Evolutionary conservation across 2,888 invertebrate genomes (phyloP).

Genomic region (Octonoba sinensis): DNA sequence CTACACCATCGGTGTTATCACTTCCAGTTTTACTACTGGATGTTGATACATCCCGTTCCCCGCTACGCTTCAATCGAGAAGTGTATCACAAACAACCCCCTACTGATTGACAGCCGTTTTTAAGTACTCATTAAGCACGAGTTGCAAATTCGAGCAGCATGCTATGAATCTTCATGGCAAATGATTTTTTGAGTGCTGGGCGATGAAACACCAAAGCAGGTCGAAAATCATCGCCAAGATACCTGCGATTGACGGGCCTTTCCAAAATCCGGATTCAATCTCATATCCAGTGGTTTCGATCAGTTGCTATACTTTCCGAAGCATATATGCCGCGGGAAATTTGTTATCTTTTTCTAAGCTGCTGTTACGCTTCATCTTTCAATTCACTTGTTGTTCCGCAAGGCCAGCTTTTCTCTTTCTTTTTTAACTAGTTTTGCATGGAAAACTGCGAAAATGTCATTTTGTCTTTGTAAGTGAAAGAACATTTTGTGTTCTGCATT

Average conservation of each 20-base stretch:
- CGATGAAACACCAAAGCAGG: constrained; percentile 40
- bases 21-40: too few species aligned
- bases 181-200: constrained; percentile 11
- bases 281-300: constrained; percentile 37
- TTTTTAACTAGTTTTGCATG: constrained; percentile 10
- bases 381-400: constrained; percentile 37
- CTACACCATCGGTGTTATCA: too few species aligned
- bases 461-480: constrained; percentile 23
- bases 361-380: constrained; percentile 39
- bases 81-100: neutral
- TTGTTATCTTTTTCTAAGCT: constrained; percentile 22
- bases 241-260: constrained; percentile 14
- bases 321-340: constrained; percentile 2
- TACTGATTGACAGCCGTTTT: neutral
- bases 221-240: constrained; percentile 45
- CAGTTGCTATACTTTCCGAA: constrained; percentile 14
- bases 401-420: constrained; percentile 12
- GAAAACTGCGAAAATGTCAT: constrained; percentile 11
- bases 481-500: constrained; percentile 14
- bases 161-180: neutral
- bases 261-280: constrained; percentile 33
- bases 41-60: too few species aligned
- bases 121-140: neutral
- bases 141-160: neutral
- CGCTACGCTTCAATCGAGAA: too few species aligned